Evolutionary conservation across 1,140 invertebrate genomes (phyloP).

Genomic region (Drosophila burlai): DNA sequence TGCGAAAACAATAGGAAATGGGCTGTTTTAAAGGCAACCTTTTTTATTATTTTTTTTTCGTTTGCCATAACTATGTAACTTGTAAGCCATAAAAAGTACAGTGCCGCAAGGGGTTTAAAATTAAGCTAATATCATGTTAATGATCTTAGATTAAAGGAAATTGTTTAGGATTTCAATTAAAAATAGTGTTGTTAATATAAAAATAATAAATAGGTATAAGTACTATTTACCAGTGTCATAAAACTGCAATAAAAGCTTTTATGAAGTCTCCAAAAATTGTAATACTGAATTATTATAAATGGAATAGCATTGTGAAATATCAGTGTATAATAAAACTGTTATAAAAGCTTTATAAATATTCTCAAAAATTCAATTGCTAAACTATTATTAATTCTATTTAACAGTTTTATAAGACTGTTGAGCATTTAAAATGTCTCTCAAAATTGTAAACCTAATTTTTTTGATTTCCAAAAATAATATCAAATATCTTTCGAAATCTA

Average conservation of each 20-base stretch:
- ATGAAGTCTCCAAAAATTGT: too few relatives aligned
- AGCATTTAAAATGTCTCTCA: too few relatives aligned
- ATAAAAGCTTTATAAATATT: too few relatives aligned
- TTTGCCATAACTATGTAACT: conserved; percentile 6
- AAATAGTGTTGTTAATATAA: background rate
- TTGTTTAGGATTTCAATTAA: background rate
- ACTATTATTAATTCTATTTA: too few relatives aligned
- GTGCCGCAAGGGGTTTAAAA: background rate
- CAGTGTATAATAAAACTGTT: too few relatives aligned
- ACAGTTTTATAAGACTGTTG: background rate
- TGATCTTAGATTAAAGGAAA: background rate
- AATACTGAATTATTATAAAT: too few relatives aligned
- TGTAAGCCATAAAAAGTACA: conserved; percentile 5
- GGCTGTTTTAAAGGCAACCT: conserved; percentile 5
- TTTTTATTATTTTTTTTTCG: background rate
- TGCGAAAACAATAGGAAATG: conserved; percentile 63
- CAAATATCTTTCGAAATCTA: background rate
- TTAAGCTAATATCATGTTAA: background rate
- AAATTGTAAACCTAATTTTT: background rate
- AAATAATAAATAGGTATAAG: background rate
- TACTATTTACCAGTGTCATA: background rate
- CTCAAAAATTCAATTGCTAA: too few relatives aligned
- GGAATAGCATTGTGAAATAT: too few relatives aligned
- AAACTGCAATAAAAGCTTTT: background rate
- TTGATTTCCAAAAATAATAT: background rate